Percentiles rank a stretch among this genome's conserved stretches.
Evolutionary conservation across 1,140 invertebrate species (phyloP).

Genomic region (Aradophagus sp.): DNA sequence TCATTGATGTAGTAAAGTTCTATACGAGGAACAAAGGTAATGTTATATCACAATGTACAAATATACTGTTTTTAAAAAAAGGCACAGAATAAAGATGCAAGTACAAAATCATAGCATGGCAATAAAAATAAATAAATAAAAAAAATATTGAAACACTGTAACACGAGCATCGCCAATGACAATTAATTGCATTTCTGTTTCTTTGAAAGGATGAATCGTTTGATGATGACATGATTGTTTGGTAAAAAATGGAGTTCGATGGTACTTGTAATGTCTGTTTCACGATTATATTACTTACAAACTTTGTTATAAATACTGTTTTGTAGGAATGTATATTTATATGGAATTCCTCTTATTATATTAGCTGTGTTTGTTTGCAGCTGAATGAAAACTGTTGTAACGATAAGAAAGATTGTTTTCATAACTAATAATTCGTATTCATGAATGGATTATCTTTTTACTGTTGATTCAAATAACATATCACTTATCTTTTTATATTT

Average conservation of each 20-base stretch:
- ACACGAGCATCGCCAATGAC: conserved; percentile 29
- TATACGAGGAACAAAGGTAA: conserved; percentile 2
- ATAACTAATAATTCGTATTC: too few relatives aligned
- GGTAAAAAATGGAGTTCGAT: conserved; percentile 1
- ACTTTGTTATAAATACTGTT: neutral
- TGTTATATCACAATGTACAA: conserved; percentile 25
- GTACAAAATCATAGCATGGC: conserved; percentile 36
- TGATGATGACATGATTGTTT: neutral
- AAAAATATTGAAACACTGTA: conserved; percentile 6
- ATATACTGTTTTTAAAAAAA: conserved; percentile 11
- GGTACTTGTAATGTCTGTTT: conserved; percentile 12
- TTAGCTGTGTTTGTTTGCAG: neutral
- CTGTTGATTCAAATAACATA: too few relatives aligned
- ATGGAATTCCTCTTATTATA: neutral
- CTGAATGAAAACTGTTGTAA: neutral
- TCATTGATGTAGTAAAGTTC: too few relatives aligned
- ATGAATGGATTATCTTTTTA: too few relatives aligned
- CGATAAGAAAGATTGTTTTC: too few relatives aligned
- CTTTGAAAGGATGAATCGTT: conserved; percentile 11
- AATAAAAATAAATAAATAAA: conserved; percentile 19
- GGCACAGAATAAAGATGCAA: conserved; percentile 20
- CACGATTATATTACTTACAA: conserved; percentile 8
- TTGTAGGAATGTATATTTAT: conserved; percentile 3
- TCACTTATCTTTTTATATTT: too few relatives aligned
- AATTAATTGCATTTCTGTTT: conserved; percentile 26